A percentile compares a stretch with the other conserved stretches of the same genome.
phyloP scores from a whole-genome alignment of 1,140 invertebrate species.

The Probaryconus sp. region DNA sequence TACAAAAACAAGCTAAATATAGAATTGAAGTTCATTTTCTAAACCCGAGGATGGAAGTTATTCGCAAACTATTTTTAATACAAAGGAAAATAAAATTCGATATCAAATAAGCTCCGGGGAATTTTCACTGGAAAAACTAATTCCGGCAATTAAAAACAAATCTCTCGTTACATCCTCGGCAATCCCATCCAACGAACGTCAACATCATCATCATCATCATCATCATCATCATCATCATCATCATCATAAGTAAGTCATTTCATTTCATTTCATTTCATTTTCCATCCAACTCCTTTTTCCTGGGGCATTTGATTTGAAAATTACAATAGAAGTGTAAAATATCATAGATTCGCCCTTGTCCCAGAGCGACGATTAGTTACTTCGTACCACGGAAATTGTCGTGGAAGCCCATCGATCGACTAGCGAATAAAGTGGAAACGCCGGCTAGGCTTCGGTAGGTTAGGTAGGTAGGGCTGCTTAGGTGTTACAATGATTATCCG shows the following conservation, averaged over 20 bases:
- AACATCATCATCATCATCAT: not conserved
- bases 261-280: slow-evolving; percentile 15
- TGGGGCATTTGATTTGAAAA: slow-evolving; percentile 19
- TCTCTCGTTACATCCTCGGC: slow-evolving; percentile 18
- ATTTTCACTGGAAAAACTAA: slow-evolving; percentile 1
- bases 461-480: slow-evolving; percentile 78
- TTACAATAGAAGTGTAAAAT: slow-evolving; percentile 57
- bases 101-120: no score
- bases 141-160: slow-evolving; percentile 15
- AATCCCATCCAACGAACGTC: not conserved
- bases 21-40: no score
- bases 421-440: slow-evolving; percentile 74
- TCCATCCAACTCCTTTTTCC: slow-evolving; percentile 23
- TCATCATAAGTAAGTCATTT: slow-evolving; percentile 25
- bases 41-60: no score
- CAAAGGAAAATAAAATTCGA: no score
- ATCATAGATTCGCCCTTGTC: slow-evolving; percentile 53
- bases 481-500: slow-evolving; percentile 79
- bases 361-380: slow-evolving; percentile 61
- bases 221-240: not conserved
- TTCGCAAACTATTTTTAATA: no score
- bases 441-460: slow-evolving; percentile 73
- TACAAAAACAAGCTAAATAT: no score
- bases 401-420: slow-evolving; percentile 62
- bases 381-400: slow-evolving; percentile 62